Evolutionary conservation across 92 coral and sea anemone species (phyloP).

Genomic region (Palythoa heliodiscus): DNA sequence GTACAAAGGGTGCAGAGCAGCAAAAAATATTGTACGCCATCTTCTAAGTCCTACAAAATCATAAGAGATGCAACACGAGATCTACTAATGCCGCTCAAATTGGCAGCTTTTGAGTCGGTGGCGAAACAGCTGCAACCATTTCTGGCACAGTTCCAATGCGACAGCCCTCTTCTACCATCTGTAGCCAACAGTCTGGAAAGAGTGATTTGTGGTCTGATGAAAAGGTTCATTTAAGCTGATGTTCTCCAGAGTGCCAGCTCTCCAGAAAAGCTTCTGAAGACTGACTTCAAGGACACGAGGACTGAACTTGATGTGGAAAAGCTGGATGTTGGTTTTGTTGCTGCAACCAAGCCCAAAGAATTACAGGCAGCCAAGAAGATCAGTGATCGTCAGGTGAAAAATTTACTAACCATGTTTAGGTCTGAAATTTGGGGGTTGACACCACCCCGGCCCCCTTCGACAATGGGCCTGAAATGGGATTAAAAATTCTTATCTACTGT

Average conservation of each 20-base stretch:
- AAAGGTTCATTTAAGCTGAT: conserved; percentile 47
- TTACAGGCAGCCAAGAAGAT: conserved; percentile 47
- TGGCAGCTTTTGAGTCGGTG: too few relatives aligned
- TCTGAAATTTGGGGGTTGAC: conserved; percentile 14
- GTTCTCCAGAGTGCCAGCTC: conserved; percentile 44
- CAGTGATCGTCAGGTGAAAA: too few relatives aligned
- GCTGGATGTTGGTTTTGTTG: too few relatives aligned
- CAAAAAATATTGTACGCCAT: conserved; percentile 29
- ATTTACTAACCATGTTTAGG: conserved; percentile 16
- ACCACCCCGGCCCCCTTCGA: conserved; percentile 27
- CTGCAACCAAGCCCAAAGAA: conserved; percentile 43
- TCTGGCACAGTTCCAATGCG: too few relatives aligned
- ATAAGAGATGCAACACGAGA: too few relatives aligned
- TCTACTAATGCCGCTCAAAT: too few relatives aligned
- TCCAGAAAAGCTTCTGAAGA: conserved; percentile 44
- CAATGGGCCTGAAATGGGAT: conserved; percentile 16
- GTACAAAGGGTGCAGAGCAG: too few relatives aligned
- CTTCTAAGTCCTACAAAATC: conserved; percentile 46
- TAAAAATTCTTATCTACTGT: conserved; percentile 15
- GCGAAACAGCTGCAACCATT: too few relatives aligned
- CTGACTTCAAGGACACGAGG: conserved; percentile 49
- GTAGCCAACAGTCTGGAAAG: conserved; percentile 43
- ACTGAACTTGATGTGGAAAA: conserved; percentile 41
- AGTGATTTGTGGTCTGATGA: too few relatives aligned
- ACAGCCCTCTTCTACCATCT: conserved; percentile 43